Evolutionary conservation across 2,888 invertebrate species (phyloP), one percentile per base, ranked within the genome.

Genomic region (Myathropa florea): DNA sequence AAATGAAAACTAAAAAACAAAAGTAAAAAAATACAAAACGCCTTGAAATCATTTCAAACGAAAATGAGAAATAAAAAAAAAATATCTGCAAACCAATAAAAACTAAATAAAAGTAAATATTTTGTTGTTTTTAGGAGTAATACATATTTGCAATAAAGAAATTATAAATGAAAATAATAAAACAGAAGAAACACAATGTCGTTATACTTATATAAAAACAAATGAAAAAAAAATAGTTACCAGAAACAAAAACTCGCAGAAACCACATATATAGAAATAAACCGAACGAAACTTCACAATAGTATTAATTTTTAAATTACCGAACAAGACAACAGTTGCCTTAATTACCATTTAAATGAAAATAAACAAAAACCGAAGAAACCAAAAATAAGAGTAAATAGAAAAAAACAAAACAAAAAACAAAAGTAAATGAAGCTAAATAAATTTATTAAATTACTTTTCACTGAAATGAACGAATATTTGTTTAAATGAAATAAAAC

Each of bases 41-140:
- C 81, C 81, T 85, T 84, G 78, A 83, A 85, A 72, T 79, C 63
- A 87, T 73, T 59, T 61, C 59, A 68, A 67, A 83, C 9, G 46
- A 65, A 76, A 46, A 33, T 57, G 24, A 72, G 73, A 86, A 76
- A 79, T 57, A 73, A 64, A 68, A 81, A 23, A 28, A 75, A 83
- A 71, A 82, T 68, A 86, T 83, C 83, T 65, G 83, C 78, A 86
- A 85, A 78, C 83, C 82, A 86, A 79, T 83, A 59, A 67, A 88
- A 79, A 83, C 75, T 72, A 77, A 88, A 71, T 57, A 70, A 70
- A 68, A 65, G 24, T 24, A 80, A 84, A 88, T 88, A 83, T 86
- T 88, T 88, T 80, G 86, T 84, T 84, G 88, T 88, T 88, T 88
- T 88, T 88, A 85, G 85, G 84, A 81, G 86, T 86, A 86, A 86